Evolutionary conservation across 2,888 invertebrate species (phyloP).

Genomic region (Tanypteryx hageni): DNA sequence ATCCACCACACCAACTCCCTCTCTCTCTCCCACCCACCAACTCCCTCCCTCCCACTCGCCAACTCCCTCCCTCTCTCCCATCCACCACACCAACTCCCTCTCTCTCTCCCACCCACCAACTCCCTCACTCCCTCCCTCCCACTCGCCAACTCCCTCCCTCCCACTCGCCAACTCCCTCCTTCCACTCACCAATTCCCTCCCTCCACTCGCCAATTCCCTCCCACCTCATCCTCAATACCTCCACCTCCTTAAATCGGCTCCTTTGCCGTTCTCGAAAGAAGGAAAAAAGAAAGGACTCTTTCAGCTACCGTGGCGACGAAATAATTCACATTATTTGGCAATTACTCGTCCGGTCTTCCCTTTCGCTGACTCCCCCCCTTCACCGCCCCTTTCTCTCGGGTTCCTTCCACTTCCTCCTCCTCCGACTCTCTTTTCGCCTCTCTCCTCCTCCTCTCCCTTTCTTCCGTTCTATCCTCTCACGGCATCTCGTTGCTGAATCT

Average conservation of each 20-base stretch:
- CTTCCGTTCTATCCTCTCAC: background rate
- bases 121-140: no score
- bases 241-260: conserved; percentile 19
- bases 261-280: background rate
- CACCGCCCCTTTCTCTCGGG: background rate
- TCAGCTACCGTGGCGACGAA: conserved; percentile 8
- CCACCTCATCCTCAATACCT: background rate
- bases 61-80: no score
- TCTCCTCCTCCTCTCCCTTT: background rate
- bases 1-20: no score
- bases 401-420: background rate
- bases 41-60: no score
- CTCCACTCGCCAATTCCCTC: no score
- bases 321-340: conserved; percentile 35
- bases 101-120: no score
- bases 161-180: no score
- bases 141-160: no score
- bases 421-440: background rate
- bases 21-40: no score
- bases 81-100: no score
- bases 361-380: background rate
- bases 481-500: no score
- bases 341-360: background rate
- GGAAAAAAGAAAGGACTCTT: background rate
- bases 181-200: no score